These are phyloP conservation scores for Nephrotoma guestfalica DNA, from an alignment of 2,888 invertebrate genomes.

Conservation along the genomic window DNA sequence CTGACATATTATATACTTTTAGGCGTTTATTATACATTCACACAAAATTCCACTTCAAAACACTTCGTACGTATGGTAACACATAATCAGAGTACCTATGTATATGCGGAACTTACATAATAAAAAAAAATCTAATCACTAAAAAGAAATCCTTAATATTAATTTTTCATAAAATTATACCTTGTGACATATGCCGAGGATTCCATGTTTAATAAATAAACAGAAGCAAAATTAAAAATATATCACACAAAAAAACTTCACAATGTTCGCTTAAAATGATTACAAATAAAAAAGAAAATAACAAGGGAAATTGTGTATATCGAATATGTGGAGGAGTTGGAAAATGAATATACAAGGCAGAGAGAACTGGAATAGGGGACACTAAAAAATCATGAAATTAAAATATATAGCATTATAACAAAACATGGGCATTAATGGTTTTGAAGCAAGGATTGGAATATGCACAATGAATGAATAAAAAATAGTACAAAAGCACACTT, in stretches of 20 bases:
- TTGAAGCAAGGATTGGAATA: background rate
- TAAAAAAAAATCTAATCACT: background rate
- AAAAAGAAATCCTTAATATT: background rate
- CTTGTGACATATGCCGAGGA: background rate
- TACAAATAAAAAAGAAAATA: background rate
- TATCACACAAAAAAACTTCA: background rate
- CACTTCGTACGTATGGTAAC: background rate
- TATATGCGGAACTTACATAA: background rate
- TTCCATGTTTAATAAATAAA: background rate
- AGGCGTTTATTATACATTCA: background rate
- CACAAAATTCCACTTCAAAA: background rate
- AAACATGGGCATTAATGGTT: background rate
- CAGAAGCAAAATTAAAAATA: background rate
- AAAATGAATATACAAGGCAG: background rate
- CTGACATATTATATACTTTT: background rate
- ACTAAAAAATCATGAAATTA: background rate
- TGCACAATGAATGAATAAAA: background rate
- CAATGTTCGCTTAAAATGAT: background rate
- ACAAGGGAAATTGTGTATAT: background rate
- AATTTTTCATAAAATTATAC: background rate
- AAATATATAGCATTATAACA: background rate
- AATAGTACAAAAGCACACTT: background rate
- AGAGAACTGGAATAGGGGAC: background rate
- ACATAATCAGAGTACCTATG: background rate
- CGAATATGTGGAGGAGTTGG: background rate